Evolutionary conservation across 2,113 vertebrate genomes (phyloP), one percentile per base, ranked within the genome.

Genomic region (Eudyptes chrysolophus): DNA sequence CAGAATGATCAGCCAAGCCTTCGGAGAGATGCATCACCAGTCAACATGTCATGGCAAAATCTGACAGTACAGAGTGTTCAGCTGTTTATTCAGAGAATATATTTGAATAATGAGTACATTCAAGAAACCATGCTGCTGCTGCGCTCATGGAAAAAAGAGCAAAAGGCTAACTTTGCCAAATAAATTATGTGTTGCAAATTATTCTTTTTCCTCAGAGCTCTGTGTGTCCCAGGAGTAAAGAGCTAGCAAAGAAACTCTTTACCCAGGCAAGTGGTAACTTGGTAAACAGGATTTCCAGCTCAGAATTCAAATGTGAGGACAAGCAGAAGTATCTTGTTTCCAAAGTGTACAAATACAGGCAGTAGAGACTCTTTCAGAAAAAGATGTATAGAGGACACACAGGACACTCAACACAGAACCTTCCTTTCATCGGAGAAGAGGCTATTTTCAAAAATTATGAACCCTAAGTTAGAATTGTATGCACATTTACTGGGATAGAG

Each of bases 71-170:
- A 89, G 94, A 92, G 83, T n/a, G 24, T 92, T 94, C 8, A 1
- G 55, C 69, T 94, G 60, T 89, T 95, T 95, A 84, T 94, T 96
- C 89, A 92, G 38, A 75, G 83, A 95, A 87, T 95, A 44, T 76
- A 86, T 95, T 92, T 92, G 88, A 92, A 94, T 96, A 96, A 94
- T 84, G 49, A 92, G 16, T 86, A 68, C 9, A 18, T 95, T 97
- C 65, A 94, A 92, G 89, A 94, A 92, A 84, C 34, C 52, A 78
- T 79, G 80, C 84, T 96, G 90, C 66, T 89, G 91, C 90, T 85
- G 71, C 0, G 0, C 52, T 93, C 90, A 92, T 84, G 72, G 87
- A 92, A 96, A 89, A 75, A 88, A 76, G 72, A 89, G 83, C 72
- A 94, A 92, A 92, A 95, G 52, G 42, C 51, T 89, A 95, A 90